Evolutionary conservation across 1,140 invertebrate species (phyloP).

Genomic region (Mizuhopecten yessoensis): DNA sequence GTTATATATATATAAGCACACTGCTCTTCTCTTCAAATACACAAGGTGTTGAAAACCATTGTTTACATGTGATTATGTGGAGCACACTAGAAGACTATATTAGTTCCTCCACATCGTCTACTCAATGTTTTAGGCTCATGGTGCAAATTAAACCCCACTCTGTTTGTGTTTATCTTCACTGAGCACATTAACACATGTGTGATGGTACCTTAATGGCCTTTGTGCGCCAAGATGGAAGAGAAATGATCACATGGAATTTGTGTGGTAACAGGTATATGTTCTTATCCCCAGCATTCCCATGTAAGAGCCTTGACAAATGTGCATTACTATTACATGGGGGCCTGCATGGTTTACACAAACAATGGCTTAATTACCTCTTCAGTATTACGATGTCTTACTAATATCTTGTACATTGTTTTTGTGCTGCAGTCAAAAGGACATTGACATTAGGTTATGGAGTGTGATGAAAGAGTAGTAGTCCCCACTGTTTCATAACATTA

Average conservation of each 20-base stretch:
- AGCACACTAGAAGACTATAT: not conserved
- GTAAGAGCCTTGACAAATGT: not conserved
- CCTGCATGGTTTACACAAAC: not conserved
- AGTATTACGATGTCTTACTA: not conserved
- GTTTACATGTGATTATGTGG: not conserved
- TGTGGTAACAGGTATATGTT: not conserved
- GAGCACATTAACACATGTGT: not conserved
- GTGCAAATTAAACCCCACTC: not conserved
- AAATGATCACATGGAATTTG: not conserved
- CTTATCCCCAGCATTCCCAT: not conserved
- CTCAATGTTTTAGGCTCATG: not conserved
- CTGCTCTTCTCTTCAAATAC: not conserved
- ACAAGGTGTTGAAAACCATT: not conserved
- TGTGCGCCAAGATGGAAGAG: not conserved
- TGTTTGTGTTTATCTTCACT: not conserved
- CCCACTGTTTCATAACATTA: not conserved
- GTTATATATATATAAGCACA: not conserved
- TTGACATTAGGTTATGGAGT: not conserved
- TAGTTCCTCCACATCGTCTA: not conserved
- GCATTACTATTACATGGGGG: not conserved
- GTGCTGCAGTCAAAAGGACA: not conserved
- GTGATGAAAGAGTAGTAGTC: not conserved
- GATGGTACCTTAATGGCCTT: not conserved
- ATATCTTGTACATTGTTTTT: not conserved
- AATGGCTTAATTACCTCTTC: not conserved